phyloP scores from a whole-genome alignment of 2,797 vertebrate species.

The Phrynocephalus forsythii region DNA sequence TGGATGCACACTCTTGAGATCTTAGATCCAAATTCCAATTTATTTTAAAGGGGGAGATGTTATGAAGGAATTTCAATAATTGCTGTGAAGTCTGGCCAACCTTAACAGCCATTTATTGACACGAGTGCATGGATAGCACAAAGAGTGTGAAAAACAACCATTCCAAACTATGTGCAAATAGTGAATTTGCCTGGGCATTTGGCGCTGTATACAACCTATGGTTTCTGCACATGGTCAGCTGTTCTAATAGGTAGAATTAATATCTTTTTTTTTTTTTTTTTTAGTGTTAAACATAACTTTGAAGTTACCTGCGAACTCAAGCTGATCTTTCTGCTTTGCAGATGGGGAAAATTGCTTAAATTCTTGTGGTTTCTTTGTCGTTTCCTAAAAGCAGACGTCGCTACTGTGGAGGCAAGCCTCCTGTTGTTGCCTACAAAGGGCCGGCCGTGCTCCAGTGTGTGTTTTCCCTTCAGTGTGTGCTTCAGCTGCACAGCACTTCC shows the following conservation, averaged over 20 bases:
- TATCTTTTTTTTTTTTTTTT: constrained; percentile 14
- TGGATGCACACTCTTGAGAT: constrained; percentile 33
- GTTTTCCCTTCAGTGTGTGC: constrained; percentile 85
- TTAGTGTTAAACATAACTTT: constrained; percentile 61
- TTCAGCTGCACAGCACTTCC: constrained; percentile 91
- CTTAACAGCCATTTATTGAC: constrained; percentile 10
- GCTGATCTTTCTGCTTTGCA: constrained; percentile 61
- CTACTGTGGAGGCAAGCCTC: constrained; percentile 78
- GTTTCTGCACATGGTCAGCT: constrained; percentile 54
- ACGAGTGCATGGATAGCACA: constrained; percentile 53
- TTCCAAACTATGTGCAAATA: constrained; percentile 58
- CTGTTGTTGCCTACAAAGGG: constrained; percentile 80
- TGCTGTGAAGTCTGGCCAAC: constrained; percentile 58
- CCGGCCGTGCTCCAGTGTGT: constrained; percentile 88
- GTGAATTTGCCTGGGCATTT: constrained; percentile 55
- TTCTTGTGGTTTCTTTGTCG: constrained; percentile 81
- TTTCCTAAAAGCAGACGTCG: constrained; percentile 77
- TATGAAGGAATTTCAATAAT: constrained; percentile 51
- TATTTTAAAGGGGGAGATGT: constrained; percentile 28
- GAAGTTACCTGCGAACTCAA: constrained; percentile 75
- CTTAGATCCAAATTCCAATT: constrained; percentile 47
- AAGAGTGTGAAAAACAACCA: constrained; percentile 65
- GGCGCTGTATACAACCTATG: constrained; percentile 58
- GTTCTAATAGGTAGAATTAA: constrained; percentile 38
- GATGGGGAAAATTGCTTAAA: constrained; percentile 71